phyloP scores from a whole-genome alignment of 2,888 invertebrate genomes.

The Agrilus mali region DNA sequence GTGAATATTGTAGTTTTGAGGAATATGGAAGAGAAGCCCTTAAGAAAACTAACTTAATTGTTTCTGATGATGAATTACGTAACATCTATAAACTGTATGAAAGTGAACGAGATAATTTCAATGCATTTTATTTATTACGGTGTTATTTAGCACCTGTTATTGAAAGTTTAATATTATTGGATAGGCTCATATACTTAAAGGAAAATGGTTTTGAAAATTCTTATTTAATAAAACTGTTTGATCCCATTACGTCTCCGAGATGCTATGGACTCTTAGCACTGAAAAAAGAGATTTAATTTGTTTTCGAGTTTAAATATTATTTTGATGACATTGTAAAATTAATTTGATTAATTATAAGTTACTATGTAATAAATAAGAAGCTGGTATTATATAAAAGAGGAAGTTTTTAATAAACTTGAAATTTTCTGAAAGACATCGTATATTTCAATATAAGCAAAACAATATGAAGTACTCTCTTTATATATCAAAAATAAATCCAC shows the following conservation, averaged over 20 bases:
- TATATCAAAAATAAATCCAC: too few relatives aligned
- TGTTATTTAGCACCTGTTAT: constrained; percentile 66
- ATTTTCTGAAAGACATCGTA: too few relatives aligned
- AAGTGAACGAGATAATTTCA: constrained; percentile 41
- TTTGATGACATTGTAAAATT: neutral
- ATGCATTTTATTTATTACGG: constrained; percentile 63
- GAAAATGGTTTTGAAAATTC: constrained; percentile 48
- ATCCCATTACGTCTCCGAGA: constrained; percentile 72
- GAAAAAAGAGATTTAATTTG: constrained; percentile 25
- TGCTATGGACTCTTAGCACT: constrained; percentile 62
- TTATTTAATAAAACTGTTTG: constrained; percentile 65
- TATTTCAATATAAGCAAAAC: too few relatives aligned
- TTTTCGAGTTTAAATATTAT: neutral
- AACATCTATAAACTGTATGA: constrained; percentile 34
- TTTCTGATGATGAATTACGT: constrained; percentile 35
- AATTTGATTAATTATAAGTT: too few relatives aligned
- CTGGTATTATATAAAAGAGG: too few relatives aligned
- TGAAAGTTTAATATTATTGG: constrained; percentile 71
- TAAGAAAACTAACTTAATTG: constrained; percentile 43
- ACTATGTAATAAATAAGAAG: too few relatives aligned
- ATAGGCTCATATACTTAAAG: constrained; percentile 63
- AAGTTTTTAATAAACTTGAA: too few relatives aligned
- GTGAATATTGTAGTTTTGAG: constrained; percentile 44
- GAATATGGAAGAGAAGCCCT: constrained; percentile 61
- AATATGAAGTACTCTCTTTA: too few relatives aligned